A percentile compares a stretch with the other conserved stretches of the same genome.
phyloP scores from a whole-genome alignment of 2,113 vertebrate species.

The Chaetorhynchus papuensis region DNA sequence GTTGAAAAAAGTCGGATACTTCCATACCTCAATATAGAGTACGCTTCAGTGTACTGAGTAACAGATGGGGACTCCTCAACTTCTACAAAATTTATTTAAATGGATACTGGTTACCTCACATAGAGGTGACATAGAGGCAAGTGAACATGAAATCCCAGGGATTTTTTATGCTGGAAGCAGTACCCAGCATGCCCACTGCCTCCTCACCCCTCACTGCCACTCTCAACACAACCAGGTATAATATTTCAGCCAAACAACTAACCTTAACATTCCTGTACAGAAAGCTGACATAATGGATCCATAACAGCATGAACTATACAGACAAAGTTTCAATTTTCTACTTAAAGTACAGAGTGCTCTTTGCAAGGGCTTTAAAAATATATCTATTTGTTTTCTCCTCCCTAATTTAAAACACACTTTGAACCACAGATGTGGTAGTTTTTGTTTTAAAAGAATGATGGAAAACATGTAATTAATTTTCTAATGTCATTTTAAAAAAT shows the following conservation, averaged over 20 bases:
- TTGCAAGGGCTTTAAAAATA: background rate
- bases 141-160: background rate
- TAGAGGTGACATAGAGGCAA: fast-evolving
- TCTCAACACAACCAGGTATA: background rate
- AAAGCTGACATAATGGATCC: background rate
- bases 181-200: fast-evolving
- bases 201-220: background rate
- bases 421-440: background rate
- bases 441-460: background rate
- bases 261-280: background rate
- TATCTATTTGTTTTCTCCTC: background rate
- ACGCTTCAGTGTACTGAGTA: fast-evolving
- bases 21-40: background rate
- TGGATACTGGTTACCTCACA: background rate
- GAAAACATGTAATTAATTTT: background rate
- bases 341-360: background rate
- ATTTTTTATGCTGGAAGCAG: background rate
- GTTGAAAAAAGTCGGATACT: background rate
- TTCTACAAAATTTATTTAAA: background rate
- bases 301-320: background rate
- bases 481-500: background rate
- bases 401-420: background rate
- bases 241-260: background rate
- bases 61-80: background rate
- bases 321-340: background rate